Base-by-base conservation (phyloP, 2,113 vertebrate genomes). In the Laterallus jamaicensis region DNA sequence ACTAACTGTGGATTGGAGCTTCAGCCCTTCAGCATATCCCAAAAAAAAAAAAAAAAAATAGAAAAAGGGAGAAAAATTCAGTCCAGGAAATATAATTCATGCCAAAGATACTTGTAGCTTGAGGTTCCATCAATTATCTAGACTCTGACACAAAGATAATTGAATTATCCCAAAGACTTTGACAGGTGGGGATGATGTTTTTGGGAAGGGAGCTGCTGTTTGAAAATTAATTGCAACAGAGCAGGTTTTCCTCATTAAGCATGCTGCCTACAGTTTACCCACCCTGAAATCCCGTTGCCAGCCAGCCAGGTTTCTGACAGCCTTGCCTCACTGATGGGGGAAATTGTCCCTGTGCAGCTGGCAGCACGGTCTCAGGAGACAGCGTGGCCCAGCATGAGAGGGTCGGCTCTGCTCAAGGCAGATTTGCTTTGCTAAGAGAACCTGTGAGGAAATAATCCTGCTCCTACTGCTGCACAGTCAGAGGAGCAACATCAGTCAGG, bases 131-230 rank as follows among this genome's bases (percentile, higher is more conserved):
- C 75, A 66, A 15, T 92, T 88, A 81, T 14, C 28, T 54, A 42
- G 47, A 62, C 54, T 37, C 37, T 59, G 42, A 67, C 18, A 42
- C n/a, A 68, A n/a, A 81, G 69, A 31, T 68, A 81, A 90, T 35
- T 63, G 66, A 88, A 85, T 87, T 69, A 77, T 73, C 55, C 21
- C 31, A 18, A 54, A 50, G 69, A 22, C 28, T 39, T 26, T 59
- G 59, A 52, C 92, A 67, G 73, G 19, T 63, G 64, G 82, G 82
- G 69, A 32, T 58, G 74, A 50, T 19, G 11, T 26, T 31, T 56
- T 80, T 40, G 37, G 74, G 28, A 76, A 77, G 87, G 44, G 82
- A 87, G 86, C 68, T 58, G 68, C 92, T 77, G 42, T 16, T 89
- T 70, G 67, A 44, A 86, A 92, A 70, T 50, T 31, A 91, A 86